A percentile compares a stretch with the other conserved stretches of the same genome.
These are phyloP conservation scores for Molanna angustata DNA, from an alignment of 2,888 invertebrate species.

Conservation along the genomic window DNA sequence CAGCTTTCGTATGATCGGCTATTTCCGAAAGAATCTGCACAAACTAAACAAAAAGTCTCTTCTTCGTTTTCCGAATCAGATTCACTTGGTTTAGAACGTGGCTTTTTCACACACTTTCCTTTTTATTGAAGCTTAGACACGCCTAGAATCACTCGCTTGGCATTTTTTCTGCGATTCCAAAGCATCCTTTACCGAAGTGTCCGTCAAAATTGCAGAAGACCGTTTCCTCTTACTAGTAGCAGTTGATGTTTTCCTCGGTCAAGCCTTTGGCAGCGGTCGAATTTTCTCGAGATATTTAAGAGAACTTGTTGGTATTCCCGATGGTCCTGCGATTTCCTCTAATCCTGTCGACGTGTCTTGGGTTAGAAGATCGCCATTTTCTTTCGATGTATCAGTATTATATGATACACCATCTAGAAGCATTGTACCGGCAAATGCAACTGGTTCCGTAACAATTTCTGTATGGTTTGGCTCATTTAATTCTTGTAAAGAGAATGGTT, in stretches of 20 bases:
- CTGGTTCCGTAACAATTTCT: constrained; percentile 2
- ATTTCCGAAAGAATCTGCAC: constrained; percentile 18
- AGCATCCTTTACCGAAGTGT: constrained; percentile 30
- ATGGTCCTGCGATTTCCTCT: constrained; percentile 9
- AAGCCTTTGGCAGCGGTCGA: constrained; percentile 26
- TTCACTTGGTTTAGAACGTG: constrained; percentile 14
- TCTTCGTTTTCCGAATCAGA: constrained; percentile 14
- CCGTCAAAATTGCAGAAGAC: constrained; percentile 30
- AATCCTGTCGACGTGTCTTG: constrained; percentile 1
- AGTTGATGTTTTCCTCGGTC: constrained; percentile 17
- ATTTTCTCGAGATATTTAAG: constrained; percentile 17
- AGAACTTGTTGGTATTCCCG: constrained; percentile 2
- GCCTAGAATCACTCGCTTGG: constrained; percentile 9
- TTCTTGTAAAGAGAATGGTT: constrained; percentile 10
- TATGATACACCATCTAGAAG: constrained; percentile 1
- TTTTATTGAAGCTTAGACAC: constrained; percentile 3
- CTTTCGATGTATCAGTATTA: constrained; percentile 1
- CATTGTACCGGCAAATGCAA: constrained; percentile 1
- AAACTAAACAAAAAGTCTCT: constrained; percentile 22
- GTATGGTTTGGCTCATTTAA: neutral
- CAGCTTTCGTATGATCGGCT: constrained; percentile 21
- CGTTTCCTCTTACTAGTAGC: constrained; percentile 20
- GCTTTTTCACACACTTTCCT: constrained; percentile 11
- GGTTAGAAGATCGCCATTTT: constrained; percentile 1
- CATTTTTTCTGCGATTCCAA: constrained; percentile 16